A percentile compares a stretch with the other conserved stretches of the same genome.
Evolutionary conservation across 1,140 invertebrate genomes (phyloP).

Genomic region (Dendrolimus punctatus): DNA sequence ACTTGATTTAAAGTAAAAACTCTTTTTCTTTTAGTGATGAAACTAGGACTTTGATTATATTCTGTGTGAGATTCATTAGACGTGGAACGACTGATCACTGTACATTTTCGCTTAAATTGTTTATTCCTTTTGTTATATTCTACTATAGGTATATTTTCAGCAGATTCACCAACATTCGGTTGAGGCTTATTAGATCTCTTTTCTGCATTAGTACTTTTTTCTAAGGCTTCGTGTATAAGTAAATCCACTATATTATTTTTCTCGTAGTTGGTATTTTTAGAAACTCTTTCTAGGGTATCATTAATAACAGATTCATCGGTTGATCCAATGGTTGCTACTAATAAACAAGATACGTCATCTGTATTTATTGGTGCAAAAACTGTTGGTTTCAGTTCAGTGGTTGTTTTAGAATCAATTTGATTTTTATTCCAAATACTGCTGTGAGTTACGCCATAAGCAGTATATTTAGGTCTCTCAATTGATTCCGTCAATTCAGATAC

Average conservation of each 20-base stretch:
- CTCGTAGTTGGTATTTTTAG: constrained; percentile 30
- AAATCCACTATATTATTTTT: constrained; percentile 40
- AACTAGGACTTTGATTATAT: constrained; percentile 23
- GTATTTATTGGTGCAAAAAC: constrained; percentile 2
- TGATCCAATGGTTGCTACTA: constrained; percentile 37
- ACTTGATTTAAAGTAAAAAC: constrained; percentile 11
- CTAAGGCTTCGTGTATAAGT: constrained; percentile 40
- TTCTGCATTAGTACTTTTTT: constrained; percentile 11
- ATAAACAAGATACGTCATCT: constrained; percentile 26
- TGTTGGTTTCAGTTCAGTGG: too few species aligned
- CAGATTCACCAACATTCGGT: neutral
- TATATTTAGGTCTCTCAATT: too few species aligned
- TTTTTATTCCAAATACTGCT: too few species aligned
- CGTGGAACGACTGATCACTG: constrained; percentile 16
- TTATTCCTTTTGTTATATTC: neutral
- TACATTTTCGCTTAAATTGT: neutral
- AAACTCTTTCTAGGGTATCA: constrained; percentile 32
- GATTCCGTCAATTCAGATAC: too few species aligned
- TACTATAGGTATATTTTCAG: neutral
- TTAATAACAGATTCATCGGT: constrained; percentile 41
- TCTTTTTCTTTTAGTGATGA: too few species aligned
- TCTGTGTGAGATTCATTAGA: constrained; percentile 41
- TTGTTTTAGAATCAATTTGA: too few species aligned
- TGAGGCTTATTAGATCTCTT: constrained; percentile 6
- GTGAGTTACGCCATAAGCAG: too few species aligned